Base-by-base conservation (phyloP, 2,797 vertebrate genomes). In the Uromys caudimaculatus region DNA sequence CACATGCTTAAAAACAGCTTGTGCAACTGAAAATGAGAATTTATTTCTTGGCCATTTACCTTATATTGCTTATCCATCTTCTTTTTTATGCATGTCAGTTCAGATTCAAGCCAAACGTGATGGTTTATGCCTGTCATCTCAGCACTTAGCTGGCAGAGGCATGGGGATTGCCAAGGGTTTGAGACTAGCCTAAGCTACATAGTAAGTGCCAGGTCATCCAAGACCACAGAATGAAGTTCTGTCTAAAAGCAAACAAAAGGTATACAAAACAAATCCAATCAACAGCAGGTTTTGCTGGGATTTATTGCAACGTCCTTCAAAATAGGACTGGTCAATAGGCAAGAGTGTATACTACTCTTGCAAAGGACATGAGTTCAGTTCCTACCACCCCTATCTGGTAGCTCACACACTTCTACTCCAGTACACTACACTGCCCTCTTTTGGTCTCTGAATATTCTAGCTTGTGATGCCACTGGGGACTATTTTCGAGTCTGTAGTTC, bases 1-100 rank as follows among this genome's bases (percentile, higher is more conserved):
- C 50, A 93, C 50, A 90, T 35, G 88, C 81, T 95, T 90, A 95
- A 96, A 97, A 97, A 96, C 79, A 96, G 94, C 90, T 89, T 76
- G 13, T 54, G 17, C 38, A 96, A 93, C 13, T 89, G 50, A 94
- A 67, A 96, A 96, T 84, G 23, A 93, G 96, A 95, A 85, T 93
- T 87, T 84, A 82, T 81, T 95, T 96, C 83, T 94, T 67, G 29
- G 19, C 32, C 76, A 71, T 56, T 86, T 81, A 13, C 24, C 29
- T 95, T 93, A 71, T 84, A 95, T 92, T 93, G 44, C 29, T 88
- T 94, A 84, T 41, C 44, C 14, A 35, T 12, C 6, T 97, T 94
- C 52, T 92, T 93, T 89, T 77, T 38, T 73, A 81, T 10, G 67
- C 3, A 84, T 29, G n/a, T 87, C 73, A n/a, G 86, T 83, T 92